Base-by-base conservation (phyloP, 2,113 vertebrate genomes). In the Misgurnus anguillicaudatus region DNA sequence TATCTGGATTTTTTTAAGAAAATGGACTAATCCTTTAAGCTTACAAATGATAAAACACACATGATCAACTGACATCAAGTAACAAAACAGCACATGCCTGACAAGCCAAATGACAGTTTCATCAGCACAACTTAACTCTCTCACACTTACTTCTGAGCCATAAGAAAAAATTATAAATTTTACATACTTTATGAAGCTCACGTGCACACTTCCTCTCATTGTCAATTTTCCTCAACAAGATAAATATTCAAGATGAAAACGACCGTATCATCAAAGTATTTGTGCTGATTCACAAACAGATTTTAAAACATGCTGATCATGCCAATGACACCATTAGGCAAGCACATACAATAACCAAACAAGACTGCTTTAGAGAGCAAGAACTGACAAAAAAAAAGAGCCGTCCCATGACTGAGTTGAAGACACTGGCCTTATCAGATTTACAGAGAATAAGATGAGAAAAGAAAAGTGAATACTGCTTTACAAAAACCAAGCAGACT, bases 391-490 rank as follows among this genome's bases (percentile, higher is more conserved):
- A 80, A 86, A 39, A 67, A 80, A 42, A 42, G 39, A 81, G 66
- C 80, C 53, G 81, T 87, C 88, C 75, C 87, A 89, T 89, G 89
- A 90, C 85, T 48, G 63, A 78, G 21, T 70, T 79, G 31, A 79
- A 85, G 85, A 87, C 31, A 55, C 75, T 24, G 16, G 45, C 45
- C 55, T 79, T 31, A 85, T 85, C 86, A 77, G 85, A 89, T 89
- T 87, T 87, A 48, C 78, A 88, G 85, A 88, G 89, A 88, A 87
- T 88, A 86, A 67, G 47, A 87, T 81, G 82, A 88, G 38, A 78
- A 66, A 77, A 79, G 65, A 82, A 87, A 79, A 87, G 88, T 87
- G 85, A 90, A 84, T 75, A 42, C 79, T 41, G 77, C 45, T 84
- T 83, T 79, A 86, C 76, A 83, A 86, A 31, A 83, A 87, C 84